phyloP scores from a whole-genome alignment of 2,888 invertebrate species.

The Urechis unicinctus region DNA sequence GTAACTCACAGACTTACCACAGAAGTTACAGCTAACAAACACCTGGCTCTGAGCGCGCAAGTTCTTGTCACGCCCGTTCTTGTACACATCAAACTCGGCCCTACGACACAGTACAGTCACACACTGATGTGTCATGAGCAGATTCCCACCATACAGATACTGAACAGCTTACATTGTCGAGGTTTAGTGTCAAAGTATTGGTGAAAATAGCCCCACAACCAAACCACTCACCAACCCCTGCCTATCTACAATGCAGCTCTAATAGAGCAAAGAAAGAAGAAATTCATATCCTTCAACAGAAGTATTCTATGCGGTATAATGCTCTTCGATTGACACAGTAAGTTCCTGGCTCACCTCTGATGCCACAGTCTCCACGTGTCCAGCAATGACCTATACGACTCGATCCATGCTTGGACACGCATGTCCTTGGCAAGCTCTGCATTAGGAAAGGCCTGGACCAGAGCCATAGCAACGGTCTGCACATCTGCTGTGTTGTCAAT shows the following conservation, averaged over 20 bases:
- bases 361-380: slow-evolving; percentile 86
- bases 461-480: slow-evolving; percentile 67
- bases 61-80: slow-evolving; percentile 57
- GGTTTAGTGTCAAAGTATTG: too few species aligned
- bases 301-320: too few species aligned
- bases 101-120: slow-evolving; percentile 50
- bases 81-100: slow-evolving; percentile 79
- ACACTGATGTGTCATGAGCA: neutral
- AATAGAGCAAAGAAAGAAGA: too few species aligned
- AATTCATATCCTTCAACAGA: too few species aligned
- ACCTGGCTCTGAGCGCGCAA: slow-evolving; percentile 55
- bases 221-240: too few species aligned
- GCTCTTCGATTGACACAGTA: too few species aligned
- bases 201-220: too few species aligned
- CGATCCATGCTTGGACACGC: slow-evolving; percentile 53
- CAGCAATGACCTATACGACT: slow-evolving; percentile 74
- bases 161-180: too few species aligned
- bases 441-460: slow-evolving; percentile 67
- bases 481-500: slow-evolving; percentile 82
- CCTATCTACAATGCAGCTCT: too few species aligned
- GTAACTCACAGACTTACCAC: slow-evolving; percentile 74
- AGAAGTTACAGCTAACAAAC: slow-evolving; percentile 86
- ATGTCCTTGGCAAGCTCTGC: slow-evolving; percentile 61
- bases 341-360: slow-evolving; percentile 38
- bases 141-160: neutral